Evolutionary conservation across 2,888 invertebrate genomes (phyloP), one percentile per base, ranked within the genome.

Genomic region (Sphaerophoria taeniata): DNA sequence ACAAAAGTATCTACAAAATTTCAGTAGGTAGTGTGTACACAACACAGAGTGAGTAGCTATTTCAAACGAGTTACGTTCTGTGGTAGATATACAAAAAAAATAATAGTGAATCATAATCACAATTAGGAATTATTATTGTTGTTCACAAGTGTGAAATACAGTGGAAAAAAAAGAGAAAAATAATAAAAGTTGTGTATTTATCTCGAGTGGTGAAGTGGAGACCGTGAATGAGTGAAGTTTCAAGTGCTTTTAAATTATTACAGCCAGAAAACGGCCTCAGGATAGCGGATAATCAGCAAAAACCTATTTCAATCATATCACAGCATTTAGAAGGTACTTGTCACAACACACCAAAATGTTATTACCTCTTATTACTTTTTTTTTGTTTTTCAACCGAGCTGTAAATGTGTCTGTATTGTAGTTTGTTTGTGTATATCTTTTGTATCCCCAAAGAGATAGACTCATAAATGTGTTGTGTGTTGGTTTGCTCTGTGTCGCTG

Each of bases 251-350:
- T 45, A 76, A 78, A 72, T 70, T 74, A 70, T 77, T 63, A 56
- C 72, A 76, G 24, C 24, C 24, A 70, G 56, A 51, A 69, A 77
- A 77, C 81, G 72, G 81, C 81, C 85, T 72, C 85, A 85, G 85
- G 85, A 85, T 81, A 81, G 85, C 79, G 77, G 85, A 69, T 81
- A 81, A 65, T 77, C 84, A 79, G 84, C 84, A 84, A 75, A 84
- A 79, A 76, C 34, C 75, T 12, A 76, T 73, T 45, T 58, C 84
- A 76, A 77, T 77, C 80, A 85, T 85, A 85, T 73, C 85, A 53
- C 81, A 85, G 51, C 80, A 80, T 77, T 85, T 81, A 63, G 85
- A 85, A 85, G 85, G 85, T 85, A 85, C 51, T 71, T 71, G 80
- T 67, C 67, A 65, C 47, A 63, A 74, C 56, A 47, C 71, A 71